Evolutionary conservation across 2,797 vertebrate genomes (phyloP), one percentile per base, ranked within the genome.

Genomic region (Intellagama lesueurii): DNA sequence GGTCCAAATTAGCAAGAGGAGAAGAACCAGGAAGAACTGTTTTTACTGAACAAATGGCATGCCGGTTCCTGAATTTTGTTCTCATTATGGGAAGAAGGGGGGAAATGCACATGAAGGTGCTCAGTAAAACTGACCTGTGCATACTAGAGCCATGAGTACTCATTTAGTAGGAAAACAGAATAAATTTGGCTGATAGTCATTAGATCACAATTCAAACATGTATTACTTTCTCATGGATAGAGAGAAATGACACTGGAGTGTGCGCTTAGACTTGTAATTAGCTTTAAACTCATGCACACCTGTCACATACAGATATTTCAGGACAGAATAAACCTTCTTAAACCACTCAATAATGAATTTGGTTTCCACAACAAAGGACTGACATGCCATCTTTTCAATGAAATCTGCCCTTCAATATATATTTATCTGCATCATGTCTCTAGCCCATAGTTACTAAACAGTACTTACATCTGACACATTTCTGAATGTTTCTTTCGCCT

Each of bases 401-500:
- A 80, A 91, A 90, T 66, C 56, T 86, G 93, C 81, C 92, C 90
- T 77, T 11, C 86, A 26, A 68, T 77, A 73, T 82, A 90, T 77
- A 69, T 77, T 87, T 91, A 73, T 91, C 85, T 93, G 94, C 92
- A 93, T 94, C 93, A 83, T 89, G 88, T 75, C 91, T 93, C 90
- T 87, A 88, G 89, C 56, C 88, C 0, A 0, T 83, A 35, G 56
- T 92, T 26, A 70, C 91, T 96, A 93, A 95, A 94, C 90, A 52
- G 47, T 95, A 93, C 94, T 96, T 82, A 96, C 83, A 47, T 78
- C 78, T 77, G 52, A 91, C 82, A 93, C 17, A 0, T 82, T 95
- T 93, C 95, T 94, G 93, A 95, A 94, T 96, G 93, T 93, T 94
- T 95, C 93, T 85, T 88, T 0, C 85, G 90, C 90, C 22, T 2